Evolutionary conservation across 2,113 vertebrate genomes (phyloP).

Genomic region (Bujurquina vittata): DNA sequence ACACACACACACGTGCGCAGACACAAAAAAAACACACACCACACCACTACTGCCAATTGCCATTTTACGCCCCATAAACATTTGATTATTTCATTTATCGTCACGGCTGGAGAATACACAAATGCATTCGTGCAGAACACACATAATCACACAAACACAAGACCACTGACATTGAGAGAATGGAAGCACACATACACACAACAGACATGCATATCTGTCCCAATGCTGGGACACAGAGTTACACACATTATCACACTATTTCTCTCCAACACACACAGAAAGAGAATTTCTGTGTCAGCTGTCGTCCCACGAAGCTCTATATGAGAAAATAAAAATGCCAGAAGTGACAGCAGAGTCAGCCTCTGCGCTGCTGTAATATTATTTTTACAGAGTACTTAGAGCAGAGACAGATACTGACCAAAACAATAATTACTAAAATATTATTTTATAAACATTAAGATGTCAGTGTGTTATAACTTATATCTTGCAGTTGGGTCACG

Average conservation of each 20-base stretch:
- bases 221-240: neutral
- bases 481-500: neutral
- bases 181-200: neutral
- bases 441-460: neutral
- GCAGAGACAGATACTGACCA: neutral
- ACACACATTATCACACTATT: neutral
- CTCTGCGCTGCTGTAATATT: neutral
- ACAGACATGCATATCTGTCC: neutral
- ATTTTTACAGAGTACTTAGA: neutral
- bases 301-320: neutral
- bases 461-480: neutral
- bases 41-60: slow-evolving; percentile 52
- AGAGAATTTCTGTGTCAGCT: slow-evolving; percentile 22
- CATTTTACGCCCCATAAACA: slow-evolving; percentile 59
- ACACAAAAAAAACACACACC: slow-evolving; percentile 11
- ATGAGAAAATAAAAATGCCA: slow-evolving; percentile 8
- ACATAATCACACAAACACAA: neutral
- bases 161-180: neutral
- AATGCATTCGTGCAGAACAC: neutral
- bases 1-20: neutral
- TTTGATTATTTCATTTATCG: slow-evolving; percentile 63
- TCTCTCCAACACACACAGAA: neutral
- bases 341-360: slow-evolving; percentile 15
- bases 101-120: slow-evolving; percentile 25
- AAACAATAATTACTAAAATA: neutral